Percentiles rank a stretch among this genome's conserved stretches.
These are phyloP conservation scores for Aplocera efformata DNA, from an alignment of 2,888 invertebrate species.

Conservation along the genomic window DNA sequence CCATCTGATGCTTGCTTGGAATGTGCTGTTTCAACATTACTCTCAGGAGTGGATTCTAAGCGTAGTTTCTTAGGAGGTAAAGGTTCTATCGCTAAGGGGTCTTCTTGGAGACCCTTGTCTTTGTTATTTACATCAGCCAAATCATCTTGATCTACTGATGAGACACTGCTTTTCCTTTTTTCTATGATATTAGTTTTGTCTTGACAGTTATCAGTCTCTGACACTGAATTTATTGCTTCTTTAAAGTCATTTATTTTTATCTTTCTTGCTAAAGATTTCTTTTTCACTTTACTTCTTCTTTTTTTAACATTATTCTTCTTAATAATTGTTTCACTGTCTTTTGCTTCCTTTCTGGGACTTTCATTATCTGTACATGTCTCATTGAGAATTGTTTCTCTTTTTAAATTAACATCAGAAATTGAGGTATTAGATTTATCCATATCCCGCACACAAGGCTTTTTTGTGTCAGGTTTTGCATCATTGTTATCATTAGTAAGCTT, in stretches of 20 bases:
- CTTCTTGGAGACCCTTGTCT: conserved; percentile 52
- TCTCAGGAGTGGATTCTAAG: conserved; percentile 62
- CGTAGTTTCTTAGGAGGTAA: conserved; percentile 68
- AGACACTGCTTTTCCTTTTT: conserved; percentile 70
- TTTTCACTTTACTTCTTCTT: conserved; percentile 59
- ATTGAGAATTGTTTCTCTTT: conserved; percentile 49
- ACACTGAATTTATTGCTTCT: conserved; percentile 48
- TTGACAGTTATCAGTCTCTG: conserved; percentile 57
- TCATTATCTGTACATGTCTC: conserved; percentile 59
- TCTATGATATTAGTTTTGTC: conserved; percentile 70
- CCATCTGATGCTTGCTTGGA: conserved; percentile 62
- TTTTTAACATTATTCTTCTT: conserved; percentile 60
- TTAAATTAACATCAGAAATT: conserved; percentile 50
- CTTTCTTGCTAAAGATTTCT: conserved; percentile 52
- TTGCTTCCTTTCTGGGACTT: conserved; percentile 42
- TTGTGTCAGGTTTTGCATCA: conserved; percentile 61
- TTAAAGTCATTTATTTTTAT: conserved; percentile 49
- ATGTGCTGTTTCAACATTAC: conserved; percentile 57
- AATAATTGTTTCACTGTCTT: conserved; percentile 47
- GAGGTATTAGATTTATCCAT: conserved; percentile 55
- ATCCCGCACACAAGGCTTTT: conserved; percentile 68
- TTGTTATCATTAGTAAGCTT: conserved; percentile 62
- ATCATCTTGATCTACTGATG: conserved; percentile 64
- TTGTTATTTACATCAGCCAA: conserved; percentile 49
- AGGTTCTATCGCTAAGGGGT: conserved; percentile 47